Evolutionary conservation across 1,140 invertebrate genomes (phyloP).

Genomic region (Radopholus similis): DNA sequence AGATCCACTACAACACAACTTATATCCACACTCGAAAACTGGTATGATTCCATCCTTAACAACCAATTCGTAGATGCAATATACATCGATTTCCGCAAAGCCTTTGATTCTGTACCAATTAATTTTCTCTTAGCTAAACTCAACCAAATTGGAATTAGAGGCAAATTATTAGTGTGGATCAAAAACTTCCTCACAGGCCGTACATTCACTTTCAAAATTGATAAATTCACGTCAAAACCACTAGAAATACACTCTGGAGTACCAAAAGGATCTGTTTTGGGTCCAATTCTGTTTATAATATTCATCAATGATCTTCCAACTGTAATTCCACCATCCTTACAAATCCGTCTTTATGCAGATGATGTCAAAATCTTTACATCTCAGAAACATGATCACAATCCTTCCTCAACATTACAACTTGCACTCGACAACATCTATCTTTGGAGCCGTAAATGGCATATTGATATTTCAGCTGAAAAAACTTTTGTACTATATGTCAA

Average conservation of each 20-base stretch:
- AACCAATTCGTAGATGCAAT: neutral
- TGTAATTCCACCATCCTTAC: no score
- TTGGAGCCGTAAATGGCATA: no score
- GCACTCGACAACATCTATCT: no score
- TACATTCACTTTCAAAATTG: neutral
- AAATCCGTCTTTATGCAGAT: no score
- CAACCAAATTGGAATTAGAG: neutral
- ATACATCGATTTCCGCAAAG: neutral
- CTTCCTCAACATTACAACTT: no score
- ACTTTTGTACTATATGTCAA: no score
- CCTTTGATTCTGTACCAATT: neutral
- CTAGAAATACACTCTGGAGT: neutral
- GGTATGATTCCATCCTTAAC: neutral
- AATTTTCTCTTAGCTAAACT: neutral
- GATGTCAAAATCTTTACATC: no score
- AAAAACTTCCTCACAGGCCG: neutral
- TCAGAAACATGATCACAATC: no score
- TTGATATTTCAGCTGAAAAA: no score
- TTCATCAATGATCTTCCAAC: no score
- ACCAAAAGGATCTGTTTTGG: neutral
- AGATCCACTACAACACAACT: neutral
- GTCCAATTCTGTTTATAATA: neutral
- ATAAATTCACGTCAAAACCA: neutral
- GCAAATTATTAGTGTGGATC: neutral
- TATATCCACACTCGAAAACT: neutral